Evolutionary conservation across 2,888 invertebrate species (phyloP), one percentile per base, ranked within the genome.

Genomic region (Catocala nupta): DNA sequence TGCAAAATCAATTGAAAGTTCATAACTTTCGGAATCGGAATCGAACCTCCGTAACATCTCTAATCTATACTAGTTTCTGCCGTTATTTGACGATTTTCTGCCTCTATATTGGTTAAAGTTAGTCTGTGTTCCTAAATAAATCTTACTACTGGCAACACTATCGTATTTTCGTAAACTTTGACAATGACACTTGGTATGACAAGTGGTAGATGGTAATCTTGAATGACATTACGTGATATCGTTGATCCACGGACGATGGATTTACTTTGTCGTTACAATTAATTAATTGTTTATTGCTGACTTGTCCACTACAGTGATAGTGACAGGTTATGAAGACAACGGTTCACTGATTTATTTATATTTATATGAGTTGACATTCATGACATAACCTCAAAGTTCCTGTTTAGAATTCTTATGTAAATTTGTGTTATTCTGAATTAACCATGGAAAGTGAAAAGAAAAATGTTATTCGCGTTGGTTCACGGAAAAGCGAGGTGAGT

Each of bases 401-500:
- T 78, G 53, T 51, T 50, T 63, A 61, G 63, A 60, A 75, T 65
- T 64, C 67, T 70, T 78, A 83, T 73, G 78, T 81, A 82, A 83
- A 81, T 76, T 74, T 56, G 51, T 71, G 70, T 70, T 77, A 73
- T 74, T 44, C 68, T 74, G 53, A 69, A 68, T 71, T 63, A 71
- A 75, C n/a, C 73, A 94, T 94, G 93, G 91, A 90, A 81, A 89
- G 80, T 77, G 83, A 88, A 77, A 82, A 83, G 9, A 90, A 89
- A 63, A 95, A 95, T 86, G 91, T 95, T 78, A 96, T 97, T 74
- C 95, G 95, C 75, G 97, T 98, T 63, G 97, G 97, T 62, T 97
- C 97, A 52, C 95, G 97, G 77, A 97, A 97, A 93, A 98, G 97
- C 85, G 96, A 97, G 95, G 97, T 97, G 91, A 92, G 93, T 90